Evolutionary conservation across 2,888 invertebrate genomes (phyloP), one percentile per base, ranked within the genome.

Genomic region (Syritta pipiens): DNA sequence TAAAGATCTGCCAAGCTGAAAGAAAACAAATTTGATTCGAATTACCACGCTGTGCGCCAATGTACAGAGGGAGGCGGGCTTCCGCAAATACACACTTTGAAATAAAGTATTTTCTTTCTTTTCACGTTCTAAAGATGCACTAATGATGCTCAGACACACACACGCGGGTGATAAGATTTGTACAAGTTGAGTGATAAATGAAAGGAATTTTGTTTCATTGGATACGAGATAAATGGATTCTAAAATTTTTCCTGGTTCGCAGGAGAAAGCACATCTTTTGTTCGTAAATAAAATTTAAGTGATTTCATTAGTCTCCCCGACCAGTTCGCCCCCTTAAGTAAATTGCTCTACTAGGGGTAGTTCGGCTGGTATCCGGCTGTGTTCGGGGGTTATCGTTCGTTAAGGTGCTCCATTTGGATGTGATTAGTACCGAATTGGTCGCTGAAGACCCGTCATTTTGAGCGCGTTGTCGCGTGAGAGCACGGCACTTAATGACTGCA

Each of bases 31-130:
- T 30, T 51, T 48, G 49, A 51, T 59, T 37, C 28, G 57, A 51
- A 51, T 67, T 74, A 30, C 28, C 10, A 51, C 44, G 65, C 59
- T 65, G 32, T 72, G 63, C 35, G 59, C 24, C 35, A 71, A 60
- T 60, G 14, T 7, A 6, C 35, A 30, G 30, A 6, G 28, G 44
- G 24, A 19, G 14, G 48, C 3, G 26, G 19, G 30, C 20, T 30
- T 28, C 5, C 28, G 20, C 30, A 10, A 7, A 42, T 44, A 30
- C 46, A 20, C 28, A 2, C 37, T 37, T 4, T 37, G 35, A 32
- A 51, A 44, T 48, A 48, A 65, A 53, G 6, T 17, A 26, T 24
- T 28, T 28, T 28, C 20, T 14, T 46, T 4, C 42, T 28, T 49
- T 24, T 17, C 44, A 20, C 42, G 12, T 26, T n/a, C n/a, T n/a